Base-by-base conservation (phyloP, 2,888 invertebrate species). In the Falcaria lacertinaria region DNA sequence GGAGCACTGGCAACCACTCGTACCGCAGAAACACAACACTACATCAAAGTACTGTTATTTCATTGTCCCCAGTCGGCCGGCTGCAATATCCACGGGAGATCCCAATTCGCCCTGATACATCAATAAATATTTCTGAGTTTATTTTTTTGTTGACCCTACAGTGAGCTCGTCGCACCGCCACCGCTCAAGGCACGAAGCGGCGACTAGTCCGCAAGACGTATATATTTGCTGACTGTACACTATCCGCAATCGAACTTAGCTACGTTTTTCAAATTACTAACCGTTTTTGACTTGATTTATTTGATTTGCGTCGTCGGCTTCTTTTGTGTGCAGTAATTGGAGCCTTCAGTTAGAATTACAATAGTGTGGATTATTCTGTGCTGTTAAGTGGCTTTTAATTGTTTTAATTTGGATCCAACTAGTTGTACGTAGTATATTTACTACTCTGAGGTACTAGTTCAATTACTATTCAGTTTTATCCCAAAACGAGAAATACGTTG, bases 181-280 rank as follows among this genome's bases (percentile, higher is more conserved):
- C 71, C 75, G 74, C 74, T 71, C 81, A 79, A 81, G 84, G 82
- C 84, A 65, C 72, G 61, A 22, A 19, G 74, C 74, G 75, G 74
- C 68, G 82, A 83, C 79, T 81, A 72, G 80, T 79, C 82, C 67
- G 73, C 73, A 76, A 81, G 80, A 83, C 80, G 78, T 81, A 77
- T 81, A 78, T 81, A 82, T 82, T 82, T 86, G 84, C 84, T 76
- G 84, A 83, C 80, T 72, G 59, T 77, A 75, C 70, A 64, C 63
- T 58, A 57, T 65, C 69, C 67, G 67, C 74, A 70, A 75, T 73
- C 74, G 70, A 66, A 63, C 65, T 64, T 46, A 49, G 54, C 65
- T 63, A 69, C 72, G 71, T 69, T 75, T 77, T 77, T 72, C 28
- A 77, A 78, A 77, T 78, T 74, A 74, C 70, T 60, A 62, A 68